Evolutionary conservation across 2,113 vertebrate species (phyloP).

Genomic region (Hypomesus transpacificus): DNA sequence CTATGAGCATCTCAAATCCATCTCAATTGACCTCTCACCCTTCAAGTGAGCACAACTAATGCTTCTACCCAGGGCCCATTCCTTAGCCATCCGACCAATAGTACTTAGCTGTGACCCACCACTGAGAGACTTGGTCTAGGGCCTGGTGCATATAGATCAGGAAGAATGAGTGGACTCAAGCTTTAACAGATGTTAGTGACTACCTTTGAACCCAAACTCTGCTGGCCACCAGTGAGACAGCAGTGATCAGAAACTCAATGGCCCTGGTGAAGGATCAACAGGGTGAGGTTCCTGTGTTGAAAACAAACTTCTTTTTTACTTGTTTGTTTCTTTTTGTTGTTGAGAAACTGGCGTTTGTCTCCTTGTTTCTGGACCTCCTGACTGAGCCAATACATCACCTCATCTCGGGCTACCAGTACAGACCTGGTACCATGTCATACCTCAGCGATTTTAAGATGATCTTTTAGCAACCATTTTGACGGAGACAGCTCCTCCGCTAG

Average conservation of each 20-base stretch:
- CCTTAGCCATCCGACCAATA: conserved; percentile 43
- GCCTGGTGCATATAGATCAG: conserved; percentile 36
- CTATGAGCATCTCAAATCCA: neutral
- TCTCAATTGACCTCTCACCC: conserved; percentile 31
- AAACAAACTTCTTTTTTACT: too few relatives aligned
- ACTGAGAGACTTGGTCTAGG: conserved; percentile 31
- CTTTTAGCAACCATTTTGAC: conserved; percentile 53
- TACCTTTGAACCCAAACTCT: conserved; percentile 31
- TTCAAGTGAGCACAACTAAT: conserved; percentile 34
- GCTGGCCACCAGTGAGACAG: conserved; percentile 37
- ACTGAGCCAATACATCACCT: conserved; percentile 21
- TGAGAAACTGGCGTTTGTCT: neutral
- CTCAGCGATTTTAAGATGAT: conserved; percentile 64
- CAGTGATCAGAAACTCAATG: conserved; percentile 33
- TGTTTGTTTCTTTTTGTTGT: neutral
- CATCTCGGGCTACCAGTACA: conserved; percentile 39
- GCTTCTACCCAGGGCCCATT: conserved; percentile 25
- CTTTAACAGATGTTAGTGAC: conserved; percentile 50
- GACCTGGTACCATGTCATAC: conserved; percentile 50
- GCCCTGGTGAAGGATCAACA: conserved; percentile 10
- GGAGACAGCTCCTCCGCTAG: conserved; percentile 32
- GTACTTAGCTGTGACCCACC: conserved; percentile 41
- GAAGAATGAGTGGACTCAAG: conserved; percentile 41
- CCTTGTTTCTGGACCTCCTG: neutral
- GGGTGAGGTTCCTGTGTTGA: neutral